Evolutionary conservation across 2,797 vertebrate genomes (phyloP).

Genomic region (Aulostomus chinensis): DNA sequence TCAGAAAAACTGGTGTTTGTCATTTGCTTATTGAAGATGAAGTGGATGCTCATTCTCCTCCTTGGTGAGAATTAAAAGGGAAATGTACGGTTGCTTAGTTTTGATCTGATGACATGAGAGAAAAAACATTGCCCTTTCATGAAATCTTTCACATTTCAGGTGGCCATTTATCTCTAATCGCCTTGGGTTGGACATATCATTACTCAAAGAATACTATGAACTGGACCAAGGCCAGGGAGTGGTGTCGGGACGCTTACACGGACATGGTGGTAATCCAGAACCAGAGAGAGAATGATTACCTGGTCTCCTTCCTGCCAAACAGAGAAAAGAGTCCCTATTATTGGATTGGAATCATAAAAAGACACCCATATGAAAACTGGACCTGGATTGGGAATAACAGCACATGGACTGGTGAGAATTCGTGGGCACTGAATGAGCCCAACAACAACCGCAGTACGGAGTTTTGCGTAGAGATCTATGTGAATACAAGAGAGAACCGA

Average conservation of each 20-base stretch:
- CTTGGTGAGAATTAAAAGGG: conserved; percentile 48
- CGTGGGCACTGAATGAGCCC: conserved; percentile 76
- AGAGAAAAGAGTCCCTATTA: conserved; percentile 51
- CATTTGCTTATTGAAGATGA: conserved; percentile 28
- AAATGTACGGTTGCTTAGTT: neutral
- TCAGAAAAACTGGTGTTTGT: conserved; percentile 1
- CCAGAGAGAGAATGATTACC: conserved; percentile 63
- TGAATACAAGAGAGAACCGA: rapidly evolving
- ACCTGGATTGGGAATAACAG: conserved; percentile 79
- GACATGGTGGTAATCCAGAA: conserved; percentile 77
- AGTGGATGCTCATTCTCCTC: conserved; percentile 45
- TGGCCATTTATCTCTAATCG: conserved; percentile 20
- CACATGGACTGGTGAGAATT: conserved; percentile 57
- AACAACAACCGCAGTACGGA: conserved; percentile 66
- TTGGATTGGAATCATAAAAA: conserved; percentile 83
- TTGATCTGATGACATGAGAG: neutral
- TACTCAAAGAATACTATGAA: conserved; percentile 10
- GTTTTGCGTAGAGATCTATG: conserved; percentile 82
- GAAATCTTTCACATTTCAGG: conserved; percentile 21
- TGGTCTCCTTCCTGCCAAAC: conserved; percentile 60
- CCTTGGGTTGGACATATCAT: conserved; percentile 71
- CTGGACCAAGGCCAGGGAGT: conserved; percentile 63
- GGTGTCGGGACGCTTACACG: conserved; percentile 53
- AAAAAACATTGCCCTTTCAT: neutral
- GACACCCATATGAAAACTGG: conserved; percentile 57